Evolutionary conservation across 2,113 vertebrate genomes (phyloP), one percentile per base, ranked within the genome.

Genomic region (Albula goreensis): DNA sequence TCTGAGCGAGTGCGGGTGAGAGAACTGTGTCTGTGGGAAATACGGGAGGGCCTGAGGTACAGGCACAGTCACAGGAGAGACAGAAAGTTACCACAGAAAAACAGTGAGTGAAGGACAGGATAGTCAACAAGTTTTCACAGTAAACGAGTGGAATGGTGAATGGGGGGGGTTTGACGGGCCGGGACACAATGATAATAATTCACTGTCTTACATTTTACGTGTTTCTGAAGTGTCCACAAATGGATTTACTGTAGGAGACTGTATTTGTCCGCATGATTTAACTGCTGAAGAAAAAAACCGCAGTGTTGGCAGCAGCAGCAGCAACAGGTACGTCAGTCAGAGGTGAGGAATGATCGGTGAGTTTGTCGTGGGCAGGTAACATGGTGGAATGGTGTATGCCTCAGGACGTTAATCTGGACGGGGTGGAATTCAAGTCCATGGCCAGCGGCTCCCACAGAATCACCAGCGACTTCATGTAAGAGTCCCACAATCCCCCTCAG

Each of bases 391-490:
- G 98, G 98, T 99, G 97, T 89, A 93, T 98, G 90, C 98, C 98
- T 88, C 97, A 98, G 83, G 98, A 99, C 89, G 93, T 99, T 77
- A 97, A 99, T 91, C 94, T 99, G 1, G 98, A 99, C 78, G 98
- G 98, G 0, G 97, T 99, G n/a, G 98, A 99, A 89, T 99, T 99
- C 94, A 99, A 99, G 92, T 99, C 98, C 0, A 99, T 99, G 97
- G 98, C 98, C 92, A 99, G 98, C 0, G 98, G 98, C 11, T 99
- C 98, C 84, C 98, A 99, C 90, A 96, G 97, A 92, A 95, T 99
- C 88, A 96, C 97, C 87, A 98, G 93, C 15, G 98, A 99, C 93
- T 99, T 99, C 88, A 98, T 99, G 98, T 99, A 93, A 90, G 97
- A 96, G n/a, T 52, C 53, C 1, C 41, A 77, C 51, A 2, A 11